Conservation (phyloP, 2,888 invertebrate species). For the Cryptus armator region DNA sequence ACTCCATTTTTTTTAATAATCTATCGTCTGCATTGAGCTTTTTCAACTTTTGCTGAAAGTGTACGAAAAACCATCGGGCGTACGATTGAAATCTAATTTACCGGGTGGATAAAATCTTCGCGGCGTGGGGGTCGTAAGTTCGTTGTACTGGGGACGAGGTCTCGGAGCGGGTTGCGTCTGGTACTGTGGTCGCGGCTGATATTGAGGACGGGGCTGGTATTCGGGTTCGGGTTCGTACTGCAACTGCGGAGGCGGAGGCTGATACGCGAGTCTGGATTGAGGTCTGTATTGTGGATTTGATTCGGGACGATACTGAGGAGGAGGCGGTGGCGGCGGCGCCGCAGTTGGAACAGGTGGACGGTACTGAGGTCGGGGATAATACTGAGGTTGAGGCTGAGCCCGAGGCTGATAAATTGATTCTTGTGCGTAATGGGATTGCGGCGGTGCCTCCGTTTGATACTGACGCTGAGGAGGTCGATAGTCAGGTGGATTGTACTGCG, state of each 20-base stretch:
- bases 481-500: conserved; percentile 81
- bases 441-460: conserved; percentile 73
- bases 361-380: conserved; percentile 74
- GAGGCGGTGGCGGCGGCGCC: conserved; percentile 77
- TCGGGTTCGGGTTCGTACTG: conserved; percentile 81
- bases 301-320: conserved; percentile 70
- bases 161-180: conserved; percentile 65
- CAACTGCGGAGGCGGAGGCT: conserved; percentile 52
- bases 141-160: conserved; percentile 86
- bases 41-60: conserved; percentile 90
- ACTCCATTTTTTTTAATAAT: not conserved
- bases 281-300: conserved; percentile 74
- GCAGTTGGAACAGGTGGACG: conserved; percentile 71
- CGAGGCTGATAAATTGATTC: conserved; percentile 72
- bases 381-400: conserved; percentile 68
- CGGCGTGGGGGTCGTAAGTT: conserved; percentile 89
- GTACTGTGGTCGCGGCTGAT: conserved; percentile 74
- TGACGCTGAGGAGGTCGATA: conserved; percentile 75
- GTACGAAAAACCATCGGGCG: conserved; percentile 95
- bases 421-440: conserved; percentile 75
- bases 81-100: conserved; percentile 93
- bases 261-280: conserved; percentile 84
- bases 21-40: not conserved
- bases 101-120: conserved; percentile 94
- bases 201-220: conserved; percentile 86